Base-by-base conservation (phyloP, 2,888 invertebrate genomes). In the Ceratothoa steindachneri region DNA sequence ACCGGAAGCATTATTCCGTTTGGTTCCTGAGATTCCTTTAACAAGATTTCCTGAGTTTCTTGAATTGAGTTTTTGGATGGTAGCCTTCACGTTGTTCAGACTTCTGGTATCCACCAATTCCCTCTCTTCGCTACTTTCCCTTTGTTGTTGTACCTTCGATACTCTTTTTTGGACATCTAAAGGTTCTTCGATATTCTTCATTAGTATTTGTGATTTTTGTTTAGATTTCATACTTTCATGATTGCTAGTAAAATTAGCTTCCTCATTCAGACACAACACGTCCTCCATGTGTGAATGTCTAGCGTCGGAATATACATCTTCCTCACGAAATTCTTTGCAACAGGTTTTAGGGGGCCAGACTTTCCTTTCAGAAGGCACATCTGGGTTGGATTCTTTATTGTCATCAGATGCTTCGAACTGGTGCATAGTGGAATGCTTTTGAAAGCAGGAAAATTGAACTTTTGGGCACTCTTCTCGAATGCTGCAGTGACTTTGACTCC, bases 321-420 rank as follows among this genome's bases (percentile, higher is more conserved):
- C 27, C 24, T 24, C 24, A 60, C 24, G 12, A 24, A 22, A 22
- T 2, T 22, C n/a, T 24, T 1, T 24, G 24, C 12, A 1, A 24
- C 60, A 60, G 3, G n/a, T 9, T 60, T 60, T 60, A 24, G 12
- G 22, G 24, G 27, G 60, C n/a, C n/a, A n/a, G n/a, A n/a, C n/a
- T n/a, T n/a, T n/a, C 60, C 60, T 60, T 24, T n/a, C 22, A 22
- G 9, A 60, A 60, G 60, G 60, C 60, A 60, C 60, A 60, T 60
- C 24, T 24, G 22, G 27, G 12, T 60, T 60, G 24, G n/a, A 60
- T 24, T 12, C 12, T 24, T 60, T 60, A 60, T 24, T 60, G 60
- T 60, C 60, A n/a, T n/a, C n/a, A 24, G 19, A 22, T 60, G 27
- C 2, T 2, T 60, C 24, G 24, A 24, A 24, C 24, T 12, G 12